phyloP scores from a whole-genome alignment of 2,888 invertebrate species.

The Adela reaumurella region DNA sequence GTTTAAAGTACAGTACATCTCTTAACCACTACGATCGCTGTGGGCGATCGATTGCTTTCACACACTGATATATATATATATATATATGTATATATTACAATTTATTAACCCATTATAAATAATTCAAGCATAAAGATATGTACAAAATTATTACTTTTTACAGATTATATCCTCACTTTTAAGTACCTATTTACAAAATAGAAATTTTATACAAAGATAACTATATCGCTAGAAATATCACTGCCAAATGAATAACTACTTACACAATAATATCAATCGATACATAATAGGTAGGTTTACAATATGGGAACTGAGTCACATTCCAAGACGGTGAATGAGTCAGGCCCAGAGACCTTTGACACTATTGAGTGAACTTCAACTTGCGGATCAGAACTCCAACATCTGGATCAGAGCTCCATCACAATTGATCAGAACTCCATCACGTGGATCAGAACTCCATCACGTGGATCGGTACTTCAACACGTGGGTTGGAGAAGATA shows the following conservation, averaged over 20 bases:
- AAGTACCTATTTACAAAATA: constrained; percentile 58
- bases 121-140: constrained; percentile 56
- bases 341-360: too few relatives aligned
- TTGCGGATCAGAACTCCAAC: too few relatives aligned
- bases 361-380: too few relatives aligned
- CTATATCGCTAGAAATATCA: constrained; percentile 49
- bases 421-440: too few relatives aligned
- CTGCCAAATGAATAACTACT: constrained; percentile 54
- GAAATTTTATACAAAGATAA: constrained; percentile 51
- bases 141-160: constrained; percentile 44
- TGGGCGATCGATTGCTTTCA: not conserved
- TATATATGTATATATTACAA: too few relatives aligned
- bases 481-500: too few relatives aligned
- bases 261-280: constrained; percentile 39
- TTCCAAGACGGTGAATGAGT: too few relatives aligned
- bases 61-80: not conserved
- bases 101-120: constrained; percentile 34
- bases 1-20: not conserved
- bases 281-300: too few relatives aligned
- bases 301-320: too few relatives aligned
- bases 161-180: constrained; percentile 40
- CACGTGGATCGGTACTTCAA: too few relatives aligned
- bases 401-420: too few relatives aligned
- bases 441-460: too few relatives aligned
- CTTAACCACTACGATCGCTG: not conserved